Base-by-base conservation (phyloP, 2,888 invertebrate species). In the Calameuta filiformis region DNA sequence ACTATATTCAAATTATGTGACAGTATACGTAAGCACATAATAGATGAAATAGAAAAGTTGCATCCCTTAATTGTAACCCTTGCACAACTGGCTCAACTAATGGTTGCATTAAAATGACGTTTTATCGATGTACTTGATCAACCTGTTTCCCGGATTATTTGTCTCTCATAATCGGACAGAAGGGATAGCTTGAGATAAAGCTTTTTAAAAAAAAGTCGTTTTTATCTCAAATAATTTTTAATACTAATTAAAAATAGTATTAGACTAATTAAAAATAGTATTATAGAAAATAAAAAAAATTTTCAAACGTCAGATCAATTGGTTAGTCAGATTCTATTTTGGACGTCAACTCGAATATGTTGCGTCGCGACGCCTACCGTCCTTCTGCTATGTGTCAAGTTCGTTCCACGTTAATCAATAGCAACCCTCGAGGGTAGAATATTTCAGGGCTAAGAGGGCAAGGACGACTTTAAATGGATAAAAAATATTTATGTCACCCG, bases 341-440 rank as follows among this genome's bases (percentile, higher is more conserved):
- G 6, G 23, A 23, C 23, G 23, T 73, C 1, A 30, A 73, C 74
- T 71, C 75, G 77, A 73, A 74, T 76, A 76, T 69, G 68, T 73
- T 77, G 4, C 69, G 69, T 34, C 75, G 73, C 76, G 71, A 71
- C 71, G 68, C 77, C 77, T 74, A 76, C 56, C 23, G 56, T 56
- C 77, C 77, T 80, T 77, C 71, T 75, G 73, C 68, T 77, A 76
- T 79, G 82, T 81, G 82, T 82, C 83, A 83, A 83, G 83, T 83
- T 83, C 83, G 79, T 76, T 78, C 75, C 79, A 78, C 76, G 81
- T 81, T 79, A 82, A 83, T 83, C 83, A 80, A 83, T 83, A 83
- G 56, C 23, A 56, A 56, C 56, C 23, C 23, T 56, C 23, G 56
- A 23, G 56, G 56, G 23, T 56, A 23, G 1, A 56, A 23, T 23